Conservation (phyloP, 2,888 invertebrate species). For the Buathra laborator region DNA sequence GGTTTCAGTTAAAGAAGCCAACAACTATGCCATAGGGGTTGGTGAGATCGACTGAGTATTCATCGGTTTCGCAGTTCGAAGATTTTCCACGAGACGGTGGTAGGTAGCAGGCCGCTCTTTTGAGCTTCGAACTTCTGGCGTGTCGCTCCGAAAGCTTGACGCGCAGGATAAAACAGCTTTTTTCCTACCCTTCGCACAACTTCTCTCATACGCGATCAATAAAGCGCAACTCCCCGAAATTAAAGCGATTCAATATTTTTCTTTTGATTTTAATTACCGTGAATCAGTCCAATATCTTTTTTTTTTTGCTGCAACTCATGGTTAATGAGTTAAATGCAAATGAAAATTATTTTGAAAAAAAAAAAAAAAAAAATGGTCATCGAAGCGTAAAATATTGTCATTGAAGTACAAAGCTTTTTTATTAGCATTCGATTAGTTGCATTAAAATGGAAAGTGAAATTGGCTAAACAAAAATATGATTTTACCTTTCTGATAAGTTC, state of each 20-base stretch:
- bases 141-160: conserved; percentile 39
- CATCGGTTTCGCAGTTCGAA: conserved; percentile 29
- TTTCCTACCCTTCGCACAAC: conserved; percentile 13
- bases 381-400: no score
- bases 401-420: no score
- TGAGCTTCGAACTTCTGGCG: conserved; percentile 31
- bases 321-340: neutral
- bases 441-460: neutral
- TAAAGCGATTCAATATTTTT: conserved; percentile 7
- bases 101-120: conserved; percentile 1
- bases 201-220: conserved; percentile 55
- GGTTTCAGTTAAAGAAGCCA: neutral
- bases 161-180: conserved; percentile 63
- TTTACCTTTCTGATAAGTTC: conserved; percentile 94
- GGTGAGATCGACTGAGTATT: conserved; percentile 45
- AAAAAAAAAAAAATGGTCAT: neutral
- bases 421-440: neutral
- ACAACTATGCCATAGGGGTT: neutral
- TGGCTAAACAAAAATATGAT: conserved; percentile 48
- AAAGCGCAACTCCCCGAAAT: neutral
- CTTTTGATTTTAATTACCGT: neutral
- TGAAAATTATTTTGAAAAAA: neutral
- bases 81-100: conserved; percentile 48
- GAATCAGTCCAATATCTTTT: neutral
- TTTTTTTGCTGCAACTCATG: neutral